Evolutionary conservation across 2,888 invertebrate genomes (phyloP), one percentile per base, ranked within the genome.

Genomic region (Leptinotarsa tumamoca): DNA sequence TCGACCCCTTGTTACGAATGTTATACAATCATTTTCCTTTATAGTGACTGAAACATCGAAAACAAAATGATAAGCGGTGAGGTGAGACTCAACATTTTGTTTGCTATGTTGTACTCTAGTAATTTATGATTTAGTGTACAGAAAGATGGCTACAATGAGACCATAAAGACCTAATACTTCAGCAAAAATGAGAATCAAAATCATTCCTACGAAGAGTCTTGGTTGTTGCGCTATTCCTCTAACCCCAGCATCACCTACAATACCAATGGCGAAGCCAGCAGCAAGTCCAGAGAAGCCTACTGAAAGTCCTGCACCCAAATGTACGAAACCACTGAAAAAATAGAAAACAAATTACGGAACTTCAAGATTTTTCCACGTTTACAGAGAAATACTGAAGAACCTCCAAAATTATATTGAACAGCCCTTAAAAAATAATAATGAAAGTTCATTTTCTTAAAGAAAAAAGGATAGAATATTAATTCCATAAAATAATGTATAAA

Each of bases 131-230:
- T 96, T 98, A 90, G 98, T 95, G 93, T 98, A 98, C 87, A 99
- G 93, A 91, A 98, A 99, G 90, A 99, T 98, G 91, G 98, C 99
- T 86, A 99, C 99, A 90, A 99, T 99, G 89, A 99, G 95, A 90
- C 99, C 99, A 92, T 99, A 99, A 86, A 99, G 96, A 95, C 99
- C 99, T 93, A 99, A 94, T 89, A 99, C 99, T 94, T 99, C 99
- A 88, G 99, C 99, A 92, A 99, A 99, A 92, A 99, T 99, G 90
- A 99, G 96, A 91, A 99, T 99, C 88, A 99, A 94, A 90, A 99
- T 98, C 98, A 99, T 99, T 89, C 99, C 99, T 89, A 99, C 99
- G 92, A 98, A 99, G 87, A 99, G 94, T 90, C 99, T 95, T 74
- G 99, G 99, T 89, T 99, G 99, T 89, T 99, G 99, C 83, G 99